A percentile compares a stretch with the other conserved stretches of the same genome.
These are phyloP conservation scores for Vombatus ursinus DNA, from an alignment of 2,113 vertebrate genomes.

Conservation along the genomic window DNA sequence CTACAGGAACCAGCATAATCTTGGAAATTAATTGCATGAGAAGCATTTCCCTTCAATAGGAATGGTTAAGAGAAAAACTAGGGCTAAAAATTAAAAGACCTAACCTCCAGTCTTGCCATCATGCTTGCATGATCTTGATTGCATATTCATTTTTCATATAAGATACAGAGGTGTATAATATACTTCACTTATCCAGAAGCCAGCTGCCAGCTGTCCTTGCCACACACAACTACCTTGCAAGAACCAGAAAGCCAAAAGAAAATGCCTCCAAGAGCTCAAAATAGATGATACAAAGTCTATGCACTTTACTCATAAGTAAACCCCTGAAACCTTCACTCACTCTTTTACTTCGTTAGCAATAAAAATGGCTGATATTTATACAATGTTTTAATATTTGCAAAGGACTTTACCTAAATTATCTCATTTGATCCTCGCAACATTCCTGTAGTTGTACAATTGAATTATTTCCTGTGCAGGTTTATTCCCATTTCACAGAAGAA, in stretches of 20 bases:
- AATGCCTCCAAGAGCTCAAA: background rate
- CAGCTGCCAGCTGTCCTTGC: background rate
- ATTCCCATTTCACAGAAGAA: background rate
- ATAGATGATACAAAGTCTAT: background rate
- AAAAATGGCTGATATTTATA: background rate
- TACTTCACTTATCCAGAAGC: background rate
- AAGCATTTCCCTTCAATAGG: background rate
- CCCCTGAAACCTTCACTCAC: background rate
- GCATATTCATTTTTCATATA: background rate
- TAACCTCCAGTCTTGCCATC: background rate
- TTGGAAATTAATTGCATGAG: background rate
- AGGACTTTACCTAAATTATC: background rate
- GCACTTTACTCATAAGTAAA: background rate
- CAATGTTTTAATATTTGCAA: background rate
- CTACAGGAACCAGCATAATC: background rate
- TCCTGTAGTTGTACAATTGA: too few relatives aligned
- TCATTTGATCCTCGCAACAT: background rate
- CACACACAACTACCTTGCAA: background rate
- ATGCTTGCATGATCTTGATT: background rate
- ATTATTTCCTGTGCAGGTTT: background rate
- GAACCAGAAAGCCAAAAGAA: background rate
- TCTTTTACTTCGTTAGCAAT: background rate
- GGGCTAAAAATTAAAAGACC: background rate
- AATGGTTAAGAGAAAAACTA: background rate
- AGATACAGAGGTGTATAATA: background rate